Base-by-base conservation (phyloP, 2,113 vertebrate genomes). In the Zootoca vivipara region DNA sequence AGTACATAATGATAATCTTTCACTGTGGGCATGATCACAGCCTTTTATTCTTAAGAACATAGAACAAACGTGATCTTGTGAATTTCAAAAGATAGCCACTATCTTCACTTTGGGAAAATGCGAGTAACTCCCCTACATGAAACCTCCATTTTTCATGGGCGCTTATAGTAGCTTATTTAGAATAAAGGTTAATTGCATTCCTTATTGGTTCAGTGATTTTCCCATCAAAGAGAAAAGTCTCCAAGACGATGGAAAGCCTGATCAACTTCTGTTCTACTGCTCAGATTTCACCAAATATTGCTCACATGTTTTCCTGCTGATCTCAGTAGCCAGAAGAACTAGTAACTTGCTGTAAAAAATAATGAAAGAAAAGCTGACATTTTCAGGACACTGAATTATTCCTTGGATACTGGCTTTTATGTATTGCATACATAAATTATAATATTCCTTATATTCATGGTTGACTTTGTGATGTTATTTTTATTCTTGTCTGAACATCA, bases 311-410 rank as follows among this genome's bases (percentile, higher is more conserved):
- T 42, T 46, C 38, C 38, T 20, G 40, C 24, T 74, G 20, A 85
- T 56, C 46, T 28, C 24, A 5, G 22, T 74, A 58, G 13, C 15
- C n/a, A 58, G 7, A 26, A 15, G n/a, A 58, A 58, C 12, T 70
- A 22, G 42, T 58, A 30, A 18, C 33, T 18, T 28, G 16, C 26
- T 28, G 58, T 18, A 62, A 62, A 67, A 62, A 74, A 74, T 62
- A 85, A 62, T 72, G 40, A 85, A 83, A 83, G 70, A 35, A 62
- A 73, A 28, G 56, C 72, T 77, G 56, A 85, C 83, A 38, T 85
- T 85, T 85, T 85, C n/a, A 62, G 52, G 22, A 38, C 13, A 40
- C 70, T 74, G 40, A 83, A 70, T 62, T 46, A 30, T 83, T 52
- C 67, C 46, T 28, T 35, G 30, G 52, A 74, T 73, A 35, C 33